These are phyloP conservation scores for Megalopta genalis DNA, from an alignment of 1,140 invertebrate genomes.

Conservation along the genomic window DNA sequence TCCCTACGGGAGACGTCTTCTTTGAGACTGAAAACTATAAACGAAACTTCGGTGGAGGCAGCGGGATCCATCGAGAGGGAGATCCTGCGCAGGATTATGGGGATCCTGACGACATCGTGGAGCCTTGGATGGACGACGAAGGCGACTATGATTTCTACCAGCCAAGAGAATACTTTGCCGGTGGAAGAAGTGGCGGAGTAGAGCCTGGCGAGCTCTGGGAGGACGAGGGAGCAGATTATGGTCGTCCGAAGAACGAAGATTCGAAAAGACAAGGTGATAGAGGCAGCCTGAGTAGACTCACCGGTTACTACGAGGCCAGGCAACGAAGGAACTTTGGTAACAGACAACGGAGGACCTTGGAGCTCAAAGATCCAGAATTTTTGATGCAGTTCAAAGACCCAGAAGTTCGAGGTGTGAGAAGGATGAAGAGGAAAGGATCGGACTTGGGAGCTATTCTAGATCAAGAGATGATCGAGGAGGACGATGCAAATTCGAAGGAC, in stretches of 20 bases:
- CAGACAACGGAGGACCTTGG: background rate
- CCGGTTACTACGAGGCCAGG: background rate
- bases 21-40: constrained; percentile 24
- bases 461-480: constrained; percentile 69
- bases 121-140: constrained; percentile 9
- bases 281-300: background rate
- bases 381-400: too few relatives aligned
- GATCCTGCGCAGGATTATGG: background rate
- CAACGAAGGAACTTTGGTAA: background rate
- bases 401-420: background rate
- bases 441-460: constrained; percentile 55
- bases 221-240: constrained; percentile 9
- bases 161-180: constrained; percentile 50
- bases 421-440: constrained; percentile 4
- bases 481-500: constrained; percentile 66
- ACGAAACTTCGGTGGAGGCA: background rate
- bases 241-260: background rate
- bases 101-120: constrained; percentile 34
- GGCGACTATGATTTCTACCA: constrained; percentile 3
- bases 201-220: constrained; percentile 55
- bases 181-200: background rate
- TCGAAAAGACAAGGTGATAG: background rate
- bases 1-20: constrained; percentile 60
- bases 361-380: too few relatives aligned
- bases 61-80: background rate